A percentile compares a stretch with the other conserved stretches of the same genome.
Evolutionary conservation across 1,140 invertebrate genomes (phyloP).

Genomic region (Hyles vespertilio): DNA sequence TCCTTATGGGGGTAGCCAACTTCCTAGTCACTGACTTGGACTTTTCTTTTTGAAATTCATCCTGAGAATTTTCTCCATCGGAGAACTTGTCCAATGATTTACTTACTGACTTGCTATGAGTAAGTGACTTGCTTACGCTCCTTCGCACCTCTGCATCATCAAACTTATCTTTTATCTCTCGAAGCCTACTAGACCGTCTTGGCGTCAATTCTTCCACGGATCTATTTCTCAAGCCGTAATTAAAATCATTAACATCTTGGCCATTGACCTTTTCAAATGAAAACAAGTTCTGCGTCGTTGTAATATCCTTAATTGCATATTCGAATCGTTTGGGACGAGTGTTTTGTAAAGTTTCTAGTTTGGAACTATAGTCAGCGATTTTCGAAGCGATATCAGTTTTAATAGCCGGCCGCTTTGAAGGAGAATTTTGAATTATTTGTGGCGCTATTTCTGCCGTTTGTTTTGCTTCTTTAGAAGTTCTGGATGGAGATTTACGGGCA

Average conservation of each 20-base stretch:
- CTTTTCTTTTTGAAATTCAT: slow-evolving; percentile 33
- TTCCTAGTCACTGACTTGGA: slow-evolving; percentile 50
- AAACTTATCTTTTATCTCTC: slow-evolving; percentile 39
- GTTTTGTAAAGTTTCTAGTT: slow-evolving; percentile 37
- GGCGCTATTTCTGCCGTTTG: slow-evolving; percentile 18
- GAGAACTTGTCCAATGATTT: slow-evolving; percentile 53
- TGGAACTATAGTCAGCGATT: slow-evolving; percentile 38
- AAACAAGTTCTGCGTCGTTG: slow-evolving; percentile 28
- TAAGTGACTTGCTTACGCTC: slow-evolving; percentile 54
- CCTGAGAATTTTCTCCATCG: slow-evolving; percentile 56
- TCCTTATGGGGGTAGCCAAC: slow-evolving; percentile 54
- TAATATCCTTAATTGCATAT: slow-evolving; percentile 51
- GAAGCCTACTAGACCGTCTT: slow-evolving; percentile 49
- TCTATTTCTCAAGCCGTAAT: slow-evolving; percentile 46
- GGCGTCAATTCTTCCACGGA: slow-evolving; percentile 33
- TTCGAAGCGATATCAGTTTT: slow-evolving; percentile 40
- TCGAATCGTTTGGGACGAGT: slow-evolving; percentile 51
- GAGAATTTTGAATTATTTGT: slow-evolving; percentile 37
- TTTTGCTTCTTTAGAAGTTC: slow-evolving; percentile 45
- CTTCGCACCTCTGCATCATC: slow-evolving; percentile 39
- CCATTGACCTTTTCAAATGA: slow-evolving; percentile 47
- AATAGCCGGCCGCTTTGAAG: slow-evolving; percentile 45
- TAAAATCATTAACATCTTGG: slow-evolving; percentile 34
- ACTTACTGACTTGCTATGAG: slow-evolving; percentile 51
- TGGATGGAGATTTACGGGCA: slow-evolving; percentile 49